phyloP scores from a whole-genome alignment of 2,888 invertebrate species.

The Emmelina monodactyla region DNA sequence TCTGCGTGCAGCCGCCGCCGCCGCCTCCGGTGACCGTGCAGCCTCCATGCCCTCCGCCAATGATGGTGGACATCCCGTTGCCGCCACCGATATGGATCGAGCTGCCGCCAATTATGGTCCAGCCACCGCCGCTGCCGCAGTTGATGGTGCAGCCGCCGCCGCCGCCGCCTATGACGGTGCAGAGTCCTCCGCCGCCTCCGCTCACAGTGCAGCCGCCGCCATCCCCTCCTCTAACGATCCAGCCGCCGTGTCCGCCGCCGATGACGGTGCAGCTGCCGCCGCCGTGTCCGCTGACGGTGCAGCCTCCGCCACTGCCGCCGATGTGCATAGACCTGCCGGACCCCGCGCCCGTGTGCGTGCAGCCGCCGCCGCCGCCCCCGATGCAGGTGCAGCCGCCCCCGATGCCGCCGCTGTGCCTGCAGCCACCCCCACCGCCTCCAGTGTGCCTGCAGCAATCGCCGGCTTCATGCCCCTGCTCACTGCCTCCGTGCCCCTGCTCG shows the following conservation, averaged over 20 bases:
- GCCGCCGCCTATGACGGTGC: constrained; percentile 43
- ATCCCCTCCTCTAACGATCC: constrained; percentile 35
- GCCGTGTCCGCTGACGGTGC: constrained; percentile 37
- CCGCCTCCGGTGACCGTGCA: constrained; percentile 34
- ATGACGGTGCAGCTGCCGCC: constrained; percentile 44
- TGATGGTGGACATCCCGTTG: constrained; percentile 25
- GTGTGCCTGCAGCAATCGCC: constrained; percentile 37
- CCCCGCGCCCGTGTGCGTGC: constrained; percentile 37
- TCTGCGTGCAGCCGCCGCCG: constrained; percentile 29
- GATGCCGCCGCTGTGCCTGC: constrained; percentile 31
- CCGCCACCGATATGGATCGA: constrained; percentile 25
- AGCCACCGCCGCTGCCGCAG: constrained; percentile 42
- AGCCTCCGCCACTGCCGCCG: constrained; percentile 39
- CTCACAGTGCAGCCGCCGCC: constrained; percentile 45
- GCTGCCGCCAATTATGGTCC: constrained; percentile 39
- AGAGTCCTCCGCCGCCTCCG: constrained; percentile 40
- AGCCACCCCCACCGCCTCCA: constrained; percentile 39
- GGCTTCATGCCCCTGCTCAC: constrained; percentile 19
- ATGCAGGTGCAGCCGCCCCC: constrained; percentile 30
- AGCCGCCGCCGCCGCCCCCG: constrained; percentile 36
- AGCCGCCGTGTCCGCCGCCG: constrained; percentile 38
- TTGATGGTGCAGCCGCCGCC: constrained; percentile 45
- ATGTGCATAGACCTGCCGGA: constrained; percentile 42
- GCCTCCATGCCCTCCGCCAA: constrained; percentile 38
- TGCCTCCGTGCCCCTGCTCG: constrained; percentile 17